Base-by-base conservation (phyloP, 1,140 invertebrate species). In the Epicauta chinensis region DNA sequence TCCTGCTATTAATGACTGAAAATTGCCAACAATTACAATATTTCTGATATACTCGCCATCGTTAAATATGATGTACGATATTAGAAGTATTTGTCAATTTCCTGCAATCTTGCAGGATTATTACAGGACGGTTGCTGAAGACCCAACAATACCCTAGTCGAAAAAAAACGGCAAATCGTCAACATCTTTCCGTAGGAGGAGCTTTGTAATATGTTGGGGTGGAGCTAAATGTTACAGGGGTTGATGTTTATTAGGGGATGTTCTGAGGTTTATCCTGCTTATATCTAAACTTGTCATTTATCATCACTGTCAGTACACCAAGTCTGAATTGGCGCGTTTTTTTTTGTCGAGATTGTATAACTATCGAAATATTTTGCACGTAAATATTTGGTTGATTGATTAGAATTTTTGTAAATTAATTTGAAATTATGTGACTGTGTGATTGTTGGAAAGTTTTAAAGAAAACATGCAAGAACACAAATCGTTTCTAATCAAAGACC, bases 401-500 rank as follows among this genome's bases (percentile, higher is more conserved):
- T 23, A 5, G 23, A 5, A 5, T 5, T 5, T 23, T 23, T 23
- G 23, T 23, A 5, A 23, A 23, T 23, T 23, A 5, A 23, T 23
- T 7, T 5, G 7, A 23, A 23, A 23, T 23, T 1, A 51, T 56
- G 49, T 43, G 39, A 55, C 32, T 39, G 39, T 50, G 39, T 45
- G 9, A 2, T 17, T 34, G 11, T 37, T 23, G 4, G 23, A 5
- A 23, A 23, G 23, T 7, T n/a, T n/a, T n/a, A 23, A 23, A 23
- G 0, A 23, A 23, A 46, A 45, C 5, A 76, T 77, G 73, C 81
- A 84, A 67, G 83, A 87, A 69, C 81, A 84, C 55, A 88, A 88
- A 64, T 87, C 85, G 2, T 88, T 88, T 68, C 67, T 88, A 11
- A 88, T 88, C 51, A 79, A 81, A 57, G 85, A 88, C 69, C 76